A percentile compares a stretch with the other conserved stretches of the same genome.
Conservation (phyloP, 2,888 invertebrate genomes). For the Galeruca laticollis region DNA sequence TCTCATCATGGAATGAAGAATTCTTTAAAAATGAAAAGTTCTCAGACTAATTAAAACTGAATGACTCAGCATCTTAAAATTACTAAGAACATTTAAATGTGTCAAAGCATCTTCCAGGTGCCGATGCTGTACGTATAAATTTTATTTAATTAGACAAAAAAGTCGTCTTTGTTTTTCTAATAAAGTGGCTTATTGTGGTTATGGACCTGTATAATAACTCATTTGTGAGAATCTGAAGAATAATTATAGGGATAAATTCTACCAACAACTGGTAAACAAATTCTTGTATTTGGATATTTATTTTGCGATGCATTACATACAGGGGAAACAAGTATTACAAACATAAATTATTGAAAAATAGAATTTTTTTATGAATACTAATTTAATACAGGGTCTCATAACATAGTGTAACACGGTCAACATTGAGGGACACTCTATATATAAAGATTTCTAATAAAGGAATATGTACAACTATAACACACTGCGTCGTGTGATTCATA, state of each 20-base stretch:
- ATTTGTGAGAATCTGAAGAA: slow-evolving; percentile 12
- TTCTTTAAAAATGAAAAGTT: not conserved
- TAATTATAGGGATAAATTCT: not conserved
- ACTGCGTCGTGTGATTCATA: too few relatives aligned
- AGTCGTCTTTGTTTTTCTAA: not conserved
- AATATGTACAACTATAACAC: too few relatives aligned
- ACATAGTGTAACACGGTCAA: too few relatives aligned
- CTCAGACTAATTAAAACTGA: slow-evolving; percentile 6
- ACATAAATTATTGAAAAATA: too few relatives aligned
- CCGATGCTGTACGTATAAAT: slow-evolving; percentile 4
- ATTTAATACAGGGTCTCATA: too few relatives aligned
- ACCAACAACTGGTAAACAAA: not conserved
- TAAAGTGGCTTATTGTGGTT: not conserved
- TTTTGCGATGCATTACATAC: too few relatives aligned
- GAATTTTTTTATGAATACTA: too few relatives aligned
- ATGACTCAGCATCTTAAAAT: not conserved
- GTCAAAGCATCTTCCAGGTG: not conserved
- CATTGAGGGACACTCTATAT: too few relatives aligned
- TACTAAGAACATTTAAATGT: not conserved
- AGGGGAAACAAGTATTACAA: not conserved
- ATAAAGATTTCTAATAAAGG: too few relatives aligned
- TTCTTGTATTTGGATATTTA: not conserved
- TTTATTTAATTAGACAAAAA: slow-evolving; percentile 11
- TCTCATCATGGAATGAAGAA: not conserved
- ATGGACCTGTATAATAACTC: not conserved